Evolutionary conservation across 2,797 vertebrate species (phyloP), one percentile per base, ranked within the genome.

Genomic region (Macrochelys suwanniensis): DNA sequence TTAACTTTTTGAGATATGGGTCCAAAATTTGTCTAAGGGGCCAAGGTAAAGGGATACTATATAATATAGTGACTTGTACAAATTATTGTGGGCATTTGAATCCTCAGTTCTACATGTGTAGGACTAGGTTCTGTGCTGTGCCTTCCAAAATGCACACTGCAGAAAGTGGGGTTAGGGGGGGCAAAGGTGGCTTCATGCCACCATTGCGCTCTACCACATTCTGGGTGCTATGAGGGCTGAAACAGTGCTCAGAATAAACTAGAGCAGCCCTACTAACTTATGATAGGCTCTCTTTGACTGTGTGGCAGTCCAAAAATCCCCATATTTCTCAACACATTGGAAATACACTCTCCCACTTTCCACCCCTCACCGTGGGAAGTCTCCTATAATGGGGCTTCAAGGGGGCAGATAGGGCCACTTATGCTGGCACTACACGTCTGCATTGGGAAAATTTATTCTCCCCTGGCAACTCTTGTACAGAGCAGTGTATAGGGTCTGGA

Each of bases 231-330:
- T 53, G 53, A 59, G 74, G 23, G 19, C 42, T 6, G 50, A 45
- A 47, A 85, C 78, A 61, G 3, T 81, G 77, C 83, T 68, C 85
- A 53, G 45, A 95, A 87, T 89, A 89, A 89, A 92, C 88, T 71
- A 85, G 61, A 80, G 25, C 45, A 49, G 74, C 15, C 45, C 15
- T 49, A 28, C 15, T 26, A 77, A 49, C 7, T 77, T 77, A 49
- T 49, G 15, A 49, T 49, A 31, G 25, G 42, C 21, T 71, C 37
- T 11, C 37, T n/a, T 42, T 37, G 68, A 71, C 25, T 49, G 42
- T 47, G 12, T 28, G 42, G 25, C 42, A 45, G 7, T 45, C 23
- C 42, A 47, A 25, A 25, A 45, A 47, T 45, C 71, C 4, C 4
- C 71, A 76, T 31, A 71, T 37, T 37, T 11, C 37, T 71, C n/a